Evolutionary conservation across 2,113 vertebrate genomes (phyloP), one percentile per base, ranked within the genome.

Genomic region (Onychorhynchus coronatus): DNA sequence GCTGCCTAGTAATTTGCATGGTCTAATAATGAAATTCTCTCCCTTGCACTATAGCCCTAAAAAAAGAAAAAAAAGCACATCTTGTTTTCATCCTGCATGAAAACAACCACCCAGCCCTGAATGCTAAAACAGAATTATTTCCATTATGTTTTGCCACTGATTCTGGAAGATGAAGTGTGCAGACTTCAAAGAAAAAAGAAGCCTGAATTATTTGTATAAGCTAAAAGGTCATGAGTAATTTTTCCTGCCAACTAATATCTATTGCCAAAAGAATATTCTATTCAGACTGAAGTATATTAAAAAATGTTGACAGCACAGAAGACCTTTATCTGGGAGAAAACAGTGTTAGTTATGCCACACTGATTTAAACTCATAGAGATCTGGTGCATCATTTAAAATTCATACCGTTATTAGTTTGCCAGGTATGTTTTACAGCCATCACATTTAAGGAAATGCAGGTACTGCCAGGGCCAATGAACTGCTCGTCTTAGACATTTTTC

Each of bases 351-450:
- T 91, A 93, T 89, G 77, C 81, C 61, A 24, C 39, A 49, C 20
- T 94, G 87, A 93, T 97, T 95, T 96, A 85, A 92, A 87, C 83
- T 89, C 81, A 44, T 16, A n/a, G 83, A 91, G 67, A 52, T 33
- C 33, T 70, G 49, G 50, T 84, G 83, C 80, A 66, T 61, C 81
- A 86, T 88, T 96, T 93, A 95, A 71, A 93, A 77, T 84, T 61
- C 75, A 82, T 53, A 8, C n/a, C 56, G 14, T 85, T 90, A 15
- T 96, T 91, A 30, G 61, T 81, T 94, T 94, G 66, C 70, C 46
- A 82, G 75, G 80, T 83, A 49, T 46, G 52, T 61, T 94, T 88
- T 86, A 67, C n/a, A 84, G 84, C 52, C 58, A 28, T 65, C 68
- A 49, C 46, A 56, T 63, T 63, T 49, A 24, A 58, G 59, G 50